phyloP scores from a whole-genome alignment of 2,113 vertebrate genomes.

The Motacilla alba region DNA sequence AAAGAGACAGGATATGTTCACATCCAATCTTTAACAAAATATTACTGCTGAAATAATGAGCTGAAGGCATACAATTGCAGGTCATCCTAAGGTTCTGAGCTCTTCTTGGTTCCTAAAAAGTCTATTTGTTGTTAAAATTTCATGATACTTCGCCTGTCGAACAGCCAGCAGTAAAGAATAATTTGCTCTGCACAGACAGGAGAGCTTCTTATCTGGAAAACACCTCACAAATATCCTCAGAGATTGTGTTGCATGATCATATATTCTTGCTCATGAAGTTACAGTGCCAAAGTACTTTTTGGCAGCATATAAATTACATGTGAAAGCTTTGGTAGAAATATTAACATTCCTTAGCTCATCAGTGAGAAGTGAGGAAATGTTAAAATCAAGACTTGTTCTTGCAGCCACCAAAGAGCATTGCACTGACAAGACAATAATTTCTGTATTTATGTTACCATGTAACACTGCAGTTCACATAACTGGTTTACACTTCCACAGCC shows the following conservation, averaged over 20 bases:
- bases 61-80: not conserved
- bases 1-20: not conserved
- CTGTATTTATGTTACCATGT: not conserved
- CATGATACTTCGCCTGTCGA: rapidly evolving
- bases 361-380: not conserved
- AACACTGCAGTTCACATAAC: not conserved
- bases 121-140: not conserved
- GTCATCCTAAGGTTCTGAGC: not conserved
- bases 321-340: not conserved
- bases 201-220: not conserved
- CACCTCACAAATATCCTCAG: not conserved
- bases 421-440: not conserved
- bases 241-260: not conserved
- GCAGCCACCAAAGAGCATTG: not conserved
- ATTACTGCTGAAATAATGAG: not conserved
- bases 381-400: not conserved
- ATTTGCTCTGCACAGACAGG: not conserved
- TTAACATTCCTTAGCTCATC: not conserved
- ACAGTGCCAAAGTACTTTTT: not conserved
- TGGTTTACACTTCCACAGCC: not conserved
- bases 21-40: not conserved
- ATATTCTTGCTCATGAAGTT: not conserved
- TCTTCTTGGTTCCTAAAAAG: not conserved
- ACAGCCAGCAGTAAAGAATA: not conserved
- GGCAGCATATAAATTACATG: not conserved